phyloP scores from a whole-genome alignment of 92 coral and sea anemone species.

The Isaurus tuberculatus region DNA sequence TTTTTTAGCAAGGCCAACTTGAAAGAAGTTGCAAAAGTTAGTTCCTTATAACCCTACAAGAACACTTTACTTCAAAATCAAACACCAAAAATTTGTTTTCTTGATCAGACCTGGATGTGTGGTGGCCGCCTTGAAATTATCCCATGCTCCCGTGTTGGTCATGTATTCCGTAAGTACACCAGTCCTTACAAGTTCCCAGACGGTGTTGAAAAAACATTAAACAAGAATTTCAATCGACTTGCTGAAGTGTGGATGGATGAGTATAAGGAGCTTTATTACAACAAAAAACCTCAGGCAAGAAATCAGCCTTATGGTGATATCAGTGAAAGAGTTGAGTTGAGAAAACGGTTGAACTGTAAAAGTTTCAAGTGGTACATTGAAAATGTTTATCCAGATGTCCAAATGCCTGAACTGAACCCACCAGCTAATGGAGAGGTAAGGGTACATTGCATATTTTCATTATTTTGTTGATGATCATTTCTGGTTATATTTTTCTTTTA shows the following conservation, averaged over 20 bases:
- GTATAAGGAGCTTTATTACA: slow-evolving; percentile 93
- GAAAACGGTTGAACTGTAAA: slow-evolving; percentile 82
- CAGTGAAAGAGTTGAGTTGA: slow-evolving; percentile 81
- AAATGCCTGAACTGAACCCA: slow-evolving; percentile 97
- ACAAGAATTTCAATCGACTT: slow-evolving; percentile 93
- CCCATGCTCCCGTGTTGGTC: slow-evolving; percentile 98
- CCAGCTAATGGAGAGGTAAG: slow-evolving; percentile 98
- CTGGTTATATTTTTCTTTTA: too few species aligned
- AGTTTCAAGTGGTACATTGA: slow-evolving; percentile 98
- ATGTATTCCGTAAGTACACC: slow-evolving; percentile 96
- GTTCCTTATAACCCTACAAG: too few species aligned
- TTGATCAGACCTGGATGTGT: slow-evolving; percentile 85
- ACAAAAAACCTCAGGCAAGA: slow-evolving; percentile 94
- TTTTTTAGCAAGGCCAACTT: too few species aligned
- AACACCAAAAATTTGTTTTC: background rate
- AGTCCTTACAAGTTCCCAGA: slow-evolving; percentile 98
- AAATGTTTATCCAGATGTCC: slow-evolving; percentile 96
- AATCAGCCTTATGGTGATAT: slow-evolving; percentile 94
- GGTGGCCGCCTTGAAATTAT: slow-evolving; percentile 97
- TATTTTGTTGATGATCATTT: too few species aligned
- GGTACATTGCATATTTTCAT: too few species aligned
- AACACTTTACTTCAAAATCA: too few species aligned
- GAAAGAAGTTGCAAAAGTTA: too few species aligned
- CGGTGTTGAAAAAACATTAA: slow-evolving; percentile 94
- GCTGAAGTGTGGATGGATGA: slow-evolving; percentile 99